A percentile compares a stretch with the other conserved stretches of the same genome.
These are phyloP conservation scores for Zeus faber DNA, from an alignment of 2,113 vertebrate genomes.

Conservation along the genomic window DNA sequence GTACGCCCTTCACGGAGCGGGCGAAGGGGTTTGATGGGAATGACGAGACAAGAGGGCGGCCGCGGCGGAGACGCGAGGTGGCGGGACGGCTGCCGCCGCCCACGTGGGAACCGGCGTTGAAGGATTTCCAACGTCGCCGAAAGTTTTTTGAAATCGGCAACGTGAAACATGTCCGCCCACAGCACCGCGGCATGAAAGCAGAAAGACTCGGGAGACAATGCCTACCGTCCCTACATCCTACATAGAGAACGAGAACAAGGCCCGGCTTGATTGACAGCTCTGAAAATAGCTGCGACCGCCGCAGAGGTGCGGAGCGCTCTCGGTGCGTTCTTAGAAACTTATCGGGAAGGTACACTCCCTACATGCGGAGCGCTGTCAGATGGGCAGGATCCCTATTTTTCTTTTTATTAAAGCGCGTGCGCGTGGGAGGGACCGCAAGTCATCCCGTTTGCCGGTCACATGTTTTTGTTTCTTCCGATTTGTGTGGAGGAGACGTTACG, in stretches of 20 bases:
- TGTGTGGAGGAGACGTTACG: slow-evolving; percentile 78
- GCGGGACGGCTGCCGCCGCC: not conserved
- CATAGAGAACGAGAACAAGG: slow-evolving; percentile 13
- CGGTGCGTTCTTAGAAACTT: slow-evolving; percentile 10
- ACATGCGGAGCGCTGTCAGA: slow-evolving; percentile 37
- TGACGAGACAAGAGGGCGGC: slow-evolving; percentile 1
- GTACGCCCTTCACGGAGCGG: not conserved
- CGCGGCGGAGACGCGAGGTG: not conserved
- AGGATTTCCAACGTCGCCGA: not conserved
- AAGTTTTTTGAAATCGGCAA: slow-evolving; percentile 1
- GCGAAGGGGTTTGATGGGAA: slow-evolving; percentile 5
- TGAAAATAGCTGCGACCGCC: not conserved
- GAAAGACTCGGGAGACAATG: slow-evolving; percentile 19
- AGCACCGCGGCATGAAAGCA: not conserved
- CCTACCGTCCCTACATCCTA: slow-evolving; percentile 27
- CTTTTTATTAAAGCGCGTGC: too few species aligned
- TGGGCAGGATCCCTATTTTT: slow-evolving; percentile 16
- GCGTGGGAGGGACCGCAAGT: slow-evolving; percentile 61
- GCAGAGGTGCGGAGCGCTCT: slow-evolving; percentile 10
- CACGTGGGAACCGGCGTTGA: too few species aligned
- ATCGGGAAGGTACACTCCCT: slow-evolving; percentile 31
- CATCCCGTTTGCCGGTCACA: slow-evolving; percentile 57
- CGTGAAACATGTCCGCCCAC: slow-evolving; percentile 1
- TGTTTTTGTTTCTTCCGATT: slow-evolving; percentile 71
- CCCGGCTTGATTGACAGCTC: slow-evolving; percentile 8